Conservation (phyloP, 2,888 invertebrate species). For the Zaprionus lineosus region DNA sequence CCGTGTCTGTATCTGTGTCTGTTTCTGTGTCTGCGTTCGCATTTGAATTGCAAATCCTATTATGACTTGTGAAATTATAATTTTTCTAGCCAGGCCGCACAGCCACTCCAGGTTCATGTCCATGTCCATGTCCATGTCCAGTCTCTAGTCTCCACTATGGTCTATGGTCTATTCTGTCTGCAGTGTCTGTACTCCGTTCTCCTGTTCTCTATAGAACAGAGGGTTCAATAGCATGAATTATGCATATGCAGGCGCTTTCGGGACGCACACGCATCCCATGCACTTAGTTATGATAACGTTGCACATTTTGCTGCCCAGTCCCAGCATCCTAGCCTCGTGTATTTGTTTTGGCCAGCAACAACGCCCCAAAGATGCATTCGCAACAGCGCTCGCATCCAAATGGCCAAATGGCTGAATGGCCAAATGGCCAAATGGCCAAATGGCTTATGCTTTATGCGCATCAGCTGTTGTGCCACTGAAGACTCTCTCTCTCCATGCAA, state of each 20-base stretch:
- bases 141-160: constrained; percentile 45
- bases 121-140: constrained; percentile 47
- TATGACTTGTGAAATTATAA: constrained; percentile 79
- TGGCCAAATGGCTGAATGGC: constrained; percentile 55
- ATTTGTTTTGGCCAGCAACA: constrained; percentile 71
- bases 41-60: constrained; percentile 80
- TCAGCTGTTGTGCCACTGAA: constrained; percentile 60
- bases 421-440: constrained; percentile 52
- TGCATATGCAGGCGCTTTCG: constrained; percentile 78
- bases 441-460: constrained; percentile 72
- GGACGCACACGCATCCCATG: constrained; percentile 74
- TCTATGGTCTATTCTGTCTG: constrained; percentile 11
- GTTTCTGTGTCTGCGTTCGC: constrained; percentile 63
- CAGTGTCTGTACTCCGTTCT: constrained; percentile 26
- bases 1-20: constrained; percentile 16
- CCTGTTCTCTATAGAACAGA: constrained; percentile 48
- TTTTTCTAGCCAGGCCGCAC: constrained; percentile 75
- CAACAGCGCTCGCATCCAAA: constrained; percentile 41
- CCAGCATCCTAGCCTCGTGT: constrained; percentile 49
- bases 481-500: constrained; percentile 5
- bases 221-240: constrained; percentile 81
- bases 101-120: constrained; percentile 59
- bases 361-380: constrained; percentile 45
- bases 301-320: constrained; percentile 63
- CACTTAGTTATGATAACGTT: constrained; percentile 78